phyloP scores from a whole-genome alignment of 2,888 invertebrate genomes.

The Drosophila cognata region DNA sequence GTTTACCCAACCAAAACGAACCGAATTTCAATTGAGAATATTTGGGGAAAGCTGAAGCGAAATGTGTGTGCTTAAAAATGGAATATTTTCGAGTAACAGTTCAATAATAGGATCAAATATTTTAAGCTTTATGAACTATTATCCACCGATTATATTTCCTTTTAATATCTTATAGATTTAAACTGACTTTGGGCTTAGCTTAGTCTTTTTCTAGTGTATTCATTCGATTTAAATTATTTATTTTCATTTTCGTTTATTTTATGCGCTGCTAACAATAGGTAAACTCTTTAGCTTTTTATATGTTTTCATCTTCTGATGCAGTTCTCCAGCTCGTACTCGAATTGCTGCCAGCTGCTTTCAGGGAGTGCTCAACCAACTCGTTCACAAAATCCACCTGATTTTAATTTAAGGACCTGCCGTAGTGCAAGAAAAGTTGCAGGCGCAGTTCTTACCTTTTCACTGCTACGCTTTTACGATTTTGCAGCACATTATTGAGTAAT shows the following conservation, averaged over 20 bases:
- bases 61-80: neutral
- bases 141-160: neutral
- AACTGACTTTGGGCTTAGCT: neutral
- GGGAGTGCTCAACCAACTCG: slow-evolving; percentile 23
- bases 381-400: slow-evolving; percentile 35
- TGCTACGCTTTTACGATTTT: slow-evolving; percentile 57
- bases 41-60: neutral
- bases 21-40: neutral
- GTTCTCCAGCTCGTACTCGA: neutral
- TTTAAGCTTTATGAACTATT: neutral
- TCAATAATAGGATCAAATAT: neutral
- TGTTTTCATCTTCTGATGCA: neutral
- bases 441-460: slow-evolving; percentile 9
- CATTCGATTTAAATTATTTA: neutral
- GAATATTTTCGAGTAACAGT: neutral
- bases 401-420: slow-evolving; percentile 16
- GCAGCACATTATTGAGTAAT: slow-evolving; percentile 74
- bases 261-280: neutral
- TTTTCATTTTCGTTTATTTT: neutral
- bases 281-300: neutral
- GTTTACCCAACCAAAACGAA: slow-evolving; percentile 3
- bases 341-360: slow-evolving; percentile 9
- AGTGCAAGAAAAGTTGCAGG: slow-evolving; percentile 10
- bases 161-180: neutral
- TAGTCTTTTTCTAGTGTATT: neutral